Evolutionary conservation across 2,888 invertebrate genomes (phyloP), one percentile per base, ranked within the genome.

Genomic region (Allacma fusca): DNA sequence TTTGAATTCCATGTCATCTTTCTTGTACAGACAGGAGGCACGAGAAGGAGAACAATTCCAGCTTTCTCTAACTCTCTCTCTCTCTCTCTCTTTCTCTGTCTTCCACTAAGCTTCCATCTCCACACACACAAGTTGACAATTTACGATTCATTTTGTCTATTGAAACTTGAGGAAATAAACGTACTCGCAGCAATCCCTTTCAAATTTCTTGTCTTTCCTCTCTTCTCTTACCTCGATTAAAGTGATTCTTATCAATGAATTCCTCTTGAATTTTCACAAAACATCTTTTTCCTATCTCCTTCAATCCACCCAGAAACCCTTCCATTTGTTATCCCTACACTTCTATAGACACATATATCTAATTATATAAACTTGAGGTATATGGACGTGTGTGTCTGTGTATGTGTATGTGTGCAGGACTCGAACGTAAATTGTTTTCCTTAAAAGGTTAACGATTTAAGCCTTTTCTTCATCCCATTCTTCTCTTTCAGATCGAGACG

Each of bases 61-160:
- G 16, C 50, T n/a, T n/a, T 50, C n/a, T 50, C 50, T 50, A 34
- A 7, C 19, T 5, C 50, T 50, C 19, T 50, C 50, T 5, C 1
- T 50, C n/a, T 50, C 19, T n/a, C 16, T 50, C 50, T 50, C 16
- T 50, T n/a, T 50, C 50, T n/a, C 19, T 50, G 7, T 13, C 50
- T 50, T 16, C 16, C n/a, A 50, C 5, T 50, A 2, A 1, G 5
- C 34, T 34, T 34, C 34, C 19, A 5, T 4, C 16, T 12, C 50
- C 50, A 50, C 5, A n/a, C 44, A 59, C 34, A 62, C 16, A 59
- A 74, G 21, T 79, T 78, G 70, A 79, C 79, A 78, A 82, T 82
- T 82, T 82, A 82, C 82, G 80, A 79, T 75, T 79, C 81, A 77
- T 68, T 80, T 79, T 79, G 68, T 78, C 81, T 76, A 79, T 79